Evolutionary conservation across 2,797 vertebrate genomes (phyloP).

Genomic region (Lacerta agilis): DNA sequence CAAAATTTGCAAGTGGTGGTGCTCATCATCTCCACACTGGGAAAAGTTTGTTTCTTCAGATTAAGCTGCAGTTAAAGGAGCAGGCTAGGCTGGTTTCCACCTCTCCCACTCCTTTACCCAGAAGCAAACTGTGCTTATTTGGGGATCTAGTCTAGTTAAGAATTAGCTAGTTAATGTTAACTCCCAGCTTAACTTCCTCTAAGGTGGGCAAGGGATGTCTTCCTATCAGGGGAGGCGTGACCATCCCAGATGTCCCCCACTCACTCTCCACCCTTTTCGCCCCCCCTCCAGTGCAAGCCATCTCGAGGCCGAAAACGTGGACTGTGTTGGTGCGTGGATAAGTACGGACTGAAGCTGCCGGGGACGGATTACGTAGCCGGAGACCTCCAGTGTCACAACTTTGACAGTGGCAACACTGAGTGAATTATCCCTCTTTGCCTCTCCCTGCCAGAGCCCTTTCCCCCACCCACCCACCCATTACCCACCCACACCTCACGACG

Average conservation of each 20-base stretch:
- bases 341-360: constrained; percentile 93
- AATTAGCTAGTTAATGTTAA: not conserved
- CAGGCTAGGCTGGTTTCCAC: not conserved
- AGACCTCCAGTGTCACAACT: constrained; percentile 95
- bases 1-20: not conserved
- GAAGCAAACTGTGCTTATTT: not conserved
- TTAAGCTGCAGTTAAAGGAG: not conserved
- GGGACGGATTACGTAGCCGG: constrained; percentile 92
- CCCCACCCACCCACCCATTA: constrained; percentile 36
- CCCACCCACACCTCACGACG: constrained; percentile 76
- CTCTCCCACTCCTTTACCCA: not conserved
- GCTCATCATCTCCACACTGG: not conserved
- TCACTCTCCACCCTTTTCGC: constrained; percentile 45
- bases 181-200: not conserved
- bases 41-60: not conserved
- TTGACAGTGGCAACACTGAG: constrained; percentile 95
- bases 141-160: not conserved
- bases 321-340: constrained; percentile 99
- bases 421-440: constrained; percentile 77
- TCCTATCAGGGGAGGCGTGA: too few relatives aligned
- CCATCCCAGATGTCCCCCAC: not conserved
- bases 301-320: constrained; percentile 95
- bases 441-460: constrained; percentile 78
- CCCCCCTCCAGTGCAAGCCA: constrained; percentile 90
- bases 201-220: not conserved